Base-by-base conservation (phyloP, 2,888 invertebrate species). In the Thymelicus sylvestris region DNA sequence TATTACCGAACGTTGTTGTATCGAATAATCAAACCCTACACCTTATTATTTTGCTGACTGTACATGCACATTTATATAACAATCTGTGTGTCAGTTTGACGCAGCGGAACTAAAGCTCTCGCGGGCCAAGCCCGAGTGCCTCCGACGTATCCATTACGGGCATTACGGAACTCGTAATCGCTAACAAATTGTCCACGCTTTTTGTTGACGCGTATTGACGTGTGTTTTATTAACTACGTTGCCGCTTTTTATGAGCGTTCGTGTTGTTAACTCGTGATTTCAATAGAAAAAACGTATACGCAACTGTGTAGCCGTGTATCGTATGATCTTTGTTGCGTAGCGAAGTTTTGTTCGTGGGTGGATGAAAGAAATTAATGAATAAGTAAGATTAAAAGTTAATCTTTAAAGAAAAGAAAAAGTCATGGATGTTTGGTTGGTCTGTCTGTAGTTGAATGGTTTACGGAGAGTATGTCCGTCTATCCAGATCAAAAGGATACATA, bases 121-220 rank as follows among this genome's bases (percentile, higher is more conserved):
- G 57, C 57, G 13, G 6, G 57, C 57, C 57, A 60, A 41, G 60
- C 60, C 39, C 60, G 41, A 41, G 60, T 19, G 60, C n/a, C 8
- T 15, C 41, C 39, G 19, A 60, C 41, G 19, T 60, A 60, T 60
- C 60, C 41, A 41, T 60, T 60, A 60, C 60, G 60, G 60, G 19
- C 41, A 41, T 60, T 60, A 60, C 60, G 60, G 60, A 41, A 10
- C 60, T 60, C 60, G 60, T 60, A 60, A 60, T 60, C 15, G 60
- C 15, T 60, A 60, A 60, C 60, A 60, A 60, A 60, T 60, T 41
- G 39, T 41, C 39, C 60, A 15, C 60, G 41, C 15, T 60, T 60
- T 60, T 60, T 60, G 60, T 60, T 60, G 60, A 60, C 60, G 60
- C 13, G 15, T 41, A 60, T 41, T 60, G 60, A 41, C 41, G 60